Base-by-base conservation (phyloP, 2,113 vertebrate genomes). In the Petromus typicus region DNA sequence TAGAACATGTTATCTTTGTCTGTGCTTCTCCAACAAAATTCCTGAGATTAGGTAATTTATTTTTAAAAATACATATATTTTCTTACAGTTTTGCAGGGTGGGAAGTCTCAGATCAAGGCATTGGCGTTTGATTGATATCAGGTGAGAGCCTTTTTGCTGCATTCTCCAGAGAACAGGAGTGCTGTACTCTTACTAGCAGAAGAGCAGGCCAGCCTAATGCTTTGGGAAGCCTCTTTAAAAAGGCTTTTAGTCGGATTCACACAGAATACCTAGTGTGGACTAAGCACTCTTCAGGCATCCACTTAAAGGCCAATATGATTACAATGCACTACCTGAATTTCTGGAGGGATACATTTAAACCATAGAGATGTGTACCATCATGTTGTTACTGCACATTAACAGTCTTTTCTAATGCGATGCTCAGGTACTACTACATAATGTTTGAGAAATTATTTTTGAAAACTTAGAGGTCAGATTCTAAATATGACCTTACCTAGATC, bases 401-500 rank as follows among this genome's bases (percentile, higher is more conserved):
- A 37, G 5, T 59, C n/a, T 93, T 91, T 27, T 18, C 63, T 93
- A 67, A 37, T 64, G 11, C 79, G 43, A 61, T 84, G 14, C 75
- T 54, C 40, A 61, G 95, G 79, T 89, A 75, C 34, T 30, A 75
- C 30, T 30, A 30, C 76, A 71, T 93, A 94, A 93, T 95, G 85
- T 82, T 16, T 93, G 91, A 95, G 82, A 51, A 86, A 84, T 92
- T 88, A 59, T 96, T 94, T 96, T 86, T 93, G 86, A 22, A 48
- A 59, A 51, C 81, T 97, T 86, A 61, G 69, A 96, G 87, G 78
- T 67, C 91, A 57, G 96, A 83, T 93, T 95, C 87, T 86, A 96
- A 78, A 94, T 95, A 86, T 97, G 97, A 20, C 95, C 61, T 97
- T n/a, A n/a, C n/a, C n/a, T n/a, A 63, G 81, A 88, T 87, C 78